Evolutionary conservation across 2,797 vertebrate species (phyloP).

Genomic region (Melanotaenia trifasciata): DNA sequence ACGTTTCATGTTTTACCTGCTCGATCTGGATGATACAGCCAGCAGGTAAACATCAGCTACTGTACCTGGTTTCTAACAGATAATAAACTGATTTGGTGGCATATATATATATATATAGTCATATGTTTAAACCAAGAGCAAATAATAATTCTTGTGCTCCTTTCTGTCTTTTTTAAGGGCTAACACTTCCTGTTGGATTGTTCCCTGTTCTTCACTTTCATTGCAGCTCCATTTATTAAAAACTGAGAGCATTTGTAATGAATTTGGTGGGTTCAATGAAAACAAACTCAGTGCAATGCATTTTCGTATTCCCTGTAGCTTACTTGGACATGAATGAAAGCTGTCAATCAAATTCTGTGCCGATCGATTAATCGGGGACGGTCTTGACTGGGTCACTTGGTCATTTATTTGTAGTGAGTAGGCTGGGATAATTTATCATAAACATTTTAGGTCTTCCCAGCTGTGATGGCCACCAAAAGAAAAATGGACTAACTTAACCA

Average conservation of each 20-base stretch:
- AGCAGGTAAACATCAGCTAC: not conserved
- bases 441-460: not conserved
- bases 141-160: not conserved
- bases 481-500: no score
- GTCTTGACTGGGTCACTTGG: no score
- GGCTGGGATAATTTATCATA: not conserved
- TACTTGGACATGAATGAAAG: not conserved
- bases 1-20: not conserved
- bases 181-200: not conserved
- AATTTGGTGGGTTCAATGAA: not conserved
- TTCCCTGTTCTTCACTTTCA: not conserved
- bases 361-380: not conserved
- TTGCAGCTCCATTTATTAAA: not conserved
- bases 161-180: not conserved
- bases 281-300: no score
- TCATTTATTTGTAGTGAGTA: not conserved
- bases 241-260: not conserved
- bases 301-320: no score
- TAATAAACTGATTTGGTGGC: not conserved
- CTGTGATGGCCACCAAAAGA: no score
- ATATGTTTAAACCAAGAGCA: not conserved
- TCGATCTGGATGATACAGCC: not conserved
- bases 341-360: not conserved
- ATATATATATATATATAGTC: not conserved
- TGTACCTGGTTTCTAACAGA: not conserved